A percentile compares a stretch with the other conserved stretches of the same genome.
These are phyloP conservation scores for Strigamia crassipes DNA, from an alignment of 2,888 invertebrate species.

Conservation along the genomic window DNA sequence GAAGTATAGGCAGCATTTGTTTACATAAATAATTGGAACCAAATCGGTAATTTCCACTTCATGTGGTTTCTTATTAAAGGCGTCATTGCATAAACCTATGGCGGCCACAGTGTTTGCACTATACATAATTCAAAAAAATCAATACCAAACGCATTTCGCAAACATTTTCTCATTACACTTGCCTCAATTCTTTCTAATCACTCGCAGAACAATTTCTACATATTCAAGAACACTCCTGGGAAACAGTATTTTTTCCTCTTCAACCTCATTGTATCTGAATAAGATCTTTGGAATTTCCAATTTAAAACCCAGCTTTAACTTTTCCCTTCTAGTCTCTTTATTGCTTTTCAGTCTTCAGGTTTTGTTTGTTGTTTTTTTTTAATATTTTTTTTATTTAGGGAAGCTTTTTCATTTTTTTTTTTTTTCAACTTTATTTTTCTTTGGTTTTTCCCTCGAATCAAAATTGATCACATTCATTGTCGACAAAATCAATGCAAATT, in stretches of 20 bases:
- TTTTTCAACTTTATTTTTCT: no score
- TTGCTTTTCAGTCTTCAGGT: neutral
- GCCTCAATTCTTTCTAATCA: neutral
- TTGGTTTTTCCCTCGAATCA: neutral
- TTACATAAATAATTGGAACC: neutral
- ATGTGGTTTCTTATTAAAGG: neutral
- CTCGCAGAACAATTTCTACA: neutral
- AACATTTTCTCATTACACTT: neutral
- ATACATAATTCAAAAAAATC: neutral
- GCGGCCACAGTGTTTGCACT: neutral
- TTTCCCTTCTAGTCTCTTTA: neutral
- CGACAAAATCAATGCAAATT: neutral
- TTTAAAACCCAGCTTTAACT: neutral
- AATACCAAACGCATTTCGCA: neutral
- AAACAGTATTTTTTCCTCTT: neutral
- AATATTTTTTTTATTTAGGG: neutral
- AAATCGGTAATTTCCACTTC: neutral
- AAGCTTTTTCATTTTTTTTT: neutral
- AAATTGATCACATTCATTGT: neutral
- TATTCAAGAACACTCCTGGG: neutral
- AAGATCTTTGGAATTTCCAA: slow-evolving; percentile 6
- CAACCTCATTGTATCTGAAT: slow-evolving; percentile 9
- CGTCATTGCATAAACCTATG: neutral
- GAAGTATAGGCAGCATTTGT: neutral
- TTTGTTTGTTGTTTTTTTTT: neutral